Evolutionary conservation across 2,113 vertebrate genomes (phyloP).

Genomic region (Trochalopteron elliotii): DNA sequence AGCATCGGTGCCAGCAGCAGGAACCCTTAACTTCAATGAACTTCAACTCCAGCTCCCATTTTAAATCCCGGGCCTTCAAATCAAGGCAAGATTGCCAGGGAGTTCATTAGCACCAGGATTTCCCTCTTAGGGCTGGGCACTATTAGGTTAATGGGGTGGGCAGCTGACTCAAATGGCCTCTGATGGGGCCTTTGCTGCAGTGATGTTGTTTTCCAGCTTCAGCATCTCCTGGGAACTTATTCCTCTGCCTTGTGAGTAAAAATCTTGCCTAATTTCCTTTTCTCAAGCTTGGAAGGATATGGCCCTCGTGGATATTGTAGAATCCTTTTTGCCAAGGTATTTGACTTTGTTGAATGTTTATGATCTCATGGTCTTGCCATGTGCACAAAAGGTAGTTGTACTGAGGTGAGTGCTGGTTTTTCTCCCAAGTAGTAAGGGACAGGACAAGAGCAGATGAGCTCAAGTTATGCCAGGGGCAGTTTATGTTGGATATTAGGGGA

Average conservation of each 20-base stretch:
- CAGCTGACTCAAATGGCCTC: neutral
- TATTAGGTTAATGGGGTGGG: neutral
- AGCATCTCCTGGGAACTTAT: neutral
- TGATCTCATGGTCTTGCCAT: neutral
- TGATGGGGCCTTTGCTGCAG: neutral
- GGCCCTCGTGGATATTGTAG: accelerated
- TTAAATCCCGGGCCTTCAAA: neutral
- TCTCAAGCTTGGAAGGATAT: neutral
- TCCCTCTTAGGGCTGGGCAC: neutral
- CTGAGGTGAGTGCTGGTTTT: neutral
- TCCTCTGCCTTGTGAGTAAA: neutral
- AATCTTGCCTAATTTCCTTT: neutral
- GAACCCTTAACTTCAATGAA: neutral
- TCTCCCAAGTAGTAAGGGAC: neutral
- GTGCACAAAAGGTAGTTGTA: neutral
- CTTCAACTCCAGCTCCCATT: neutral
- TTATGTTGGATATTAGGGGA: neutral
- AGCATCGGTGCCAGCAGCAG: neutral
- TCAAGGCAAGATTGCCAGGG: neutral
- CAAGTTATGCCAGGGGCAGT: neutral
- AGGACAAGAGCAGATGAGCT: neutral
- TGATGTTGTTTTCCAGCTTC: accelerated
- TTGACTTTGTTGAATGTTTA: neutral
- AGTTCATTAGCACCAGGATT: neutral
- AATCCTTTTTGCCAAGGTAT: neutral